These are phyloP conservation scores for Argyresthia goedartella DNA, from an alignment of 2,888 invertebrate species.

Conservation along the genomic window DNA sequence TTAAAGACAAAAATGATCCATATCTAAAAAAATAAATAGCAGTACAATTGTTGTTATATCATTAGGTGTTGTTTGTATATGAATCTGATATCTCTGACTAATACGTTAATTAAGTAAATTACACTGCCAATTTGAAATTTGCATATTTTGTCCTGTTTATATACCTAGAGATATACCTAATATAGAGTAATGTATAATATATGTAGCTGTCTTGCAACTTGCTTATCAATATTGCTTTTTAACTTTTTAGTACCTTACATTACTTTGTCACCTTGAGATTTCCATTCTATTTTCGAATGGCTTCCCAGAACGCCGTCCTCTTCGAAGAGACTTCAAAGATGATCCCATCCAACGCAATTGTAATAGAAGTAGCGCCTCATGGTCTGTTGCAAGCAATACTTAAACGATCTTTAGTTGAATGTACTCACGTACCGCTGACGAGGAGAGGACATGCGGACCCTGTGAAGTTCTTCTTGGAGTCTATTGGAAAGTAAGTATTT, in stretches of 20 bases:
- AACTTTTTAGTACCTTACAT: neutral
- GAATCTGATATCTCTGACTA: too few species aligned
- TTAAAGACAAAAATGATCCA: too few species aligned
- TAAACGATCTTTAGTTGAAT: slow-evolving; percentile 76
- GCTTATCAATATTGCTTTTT: neutral
- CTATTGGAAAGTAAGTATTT: slow-evolving; percentile 67
- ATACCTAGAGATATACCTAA: neutral
- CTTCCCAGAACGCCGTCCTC: slow-evolving; percentile 65
- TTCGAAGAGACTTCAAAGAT: slow-evolving; percentile 83
- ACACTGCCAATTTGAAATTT: too few species aligned
- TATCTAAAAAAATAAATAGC: neutral
- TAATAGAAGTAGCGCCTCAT: slow-evolving; percentile 90
- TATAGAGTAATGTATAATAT: neutral
- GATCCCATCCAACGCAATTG: slow-evolving; percentile 83
- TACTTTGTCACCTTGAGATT: neutral
- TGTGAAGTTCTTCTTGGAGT: slow-evolving; percentile 64
- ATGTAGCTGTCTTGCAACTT: neutral
- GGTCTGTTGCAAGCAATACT: slow-evolving; percentile 87
- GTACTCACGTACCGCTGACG: slow-evolving; percentile 79
- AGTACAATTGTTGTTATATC: neutral
- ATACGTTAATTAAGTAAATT: too few species aligned
- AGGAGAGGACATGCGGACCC: slow-evolving; percentile 74
- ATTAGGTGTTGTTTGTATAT: neutral
- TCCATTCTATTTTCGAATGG: neutral
- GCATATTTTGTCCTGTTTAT: too few species aligned